These are phyloP conservation scores for Galerucella nymphaeae DNA, from an alignment of 2,888 invertebrate species.

Conservation along the genomic window DNA sequence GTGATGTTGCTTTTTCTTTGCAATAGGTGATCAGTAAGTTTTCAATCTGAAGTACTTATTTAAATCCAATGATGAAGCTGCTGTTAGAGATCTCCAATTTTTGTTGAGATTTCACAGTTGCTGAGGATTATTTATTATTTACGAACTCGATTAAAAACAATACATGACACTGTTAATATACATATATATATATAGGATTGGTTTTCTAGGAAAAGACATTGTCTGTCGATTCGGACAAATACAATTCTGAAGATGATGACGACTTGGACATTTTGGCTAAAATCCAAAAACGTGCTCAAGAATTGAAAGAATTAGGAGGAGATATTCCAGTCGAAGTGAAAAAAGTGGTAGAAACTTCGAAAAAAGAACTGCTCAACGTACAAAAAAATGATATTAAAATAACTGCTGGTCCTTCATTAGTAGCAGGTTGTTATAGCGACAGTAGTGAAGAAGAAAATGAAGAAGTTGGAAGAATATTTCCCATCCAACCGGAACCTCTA, in stretches of 20 bases:
- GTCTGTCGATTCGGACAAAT: slow-evolving; percentile 29
- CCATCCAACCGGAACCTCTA: slow-evolving; percentile 36
- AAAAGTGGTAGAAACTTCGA: slow-evolving; percentile 49
- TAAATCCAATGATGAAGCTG: slow-evolving; percentile 59
- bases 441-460: slow-evolving; percentile 64
- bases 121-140: slow-evolving; percentile 53
- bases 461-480: slow-evolving; percentile 37
- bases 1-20: slow-evolving; percentile 28
- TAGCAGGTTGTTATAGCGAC: slow-evolving; percentile 65
- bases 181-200: too few species aligned
- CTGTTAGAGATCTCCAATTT: slow-evolving; percentile 61
- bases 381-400: slow-evolving; percentile 26
- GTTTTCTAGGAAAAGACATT: slow-evolving; percentile 5
- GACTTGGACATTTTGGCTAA: slow-evolving; percentile 62
- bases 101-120: slow-evolving; percentile 60
- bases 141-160: too few species aligned
- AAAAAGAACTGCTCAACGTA: slow-evolving; percentile 27
- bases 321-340: slow-evolving; percentile 61
- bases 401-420: slow-evolving; percentile 55
- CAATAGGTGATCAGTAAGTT: slow-evolving; percentile 59
- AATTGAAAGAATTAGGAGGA: slow-evolving; percentile 63
- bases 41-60: slow-evolving; percentile 63
- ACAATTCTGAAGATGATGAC: slow-evolving; percentile 53
- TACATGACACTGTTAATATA: too few species aligned
- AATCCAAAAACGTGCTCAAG: slow-evolving; percentile 63